Evolutionary conservation across 2,797 vertebrate species (phyloP), one percentile per base, ranked within the genome.

Genomic region (Coendou prehensilis): DNA sequence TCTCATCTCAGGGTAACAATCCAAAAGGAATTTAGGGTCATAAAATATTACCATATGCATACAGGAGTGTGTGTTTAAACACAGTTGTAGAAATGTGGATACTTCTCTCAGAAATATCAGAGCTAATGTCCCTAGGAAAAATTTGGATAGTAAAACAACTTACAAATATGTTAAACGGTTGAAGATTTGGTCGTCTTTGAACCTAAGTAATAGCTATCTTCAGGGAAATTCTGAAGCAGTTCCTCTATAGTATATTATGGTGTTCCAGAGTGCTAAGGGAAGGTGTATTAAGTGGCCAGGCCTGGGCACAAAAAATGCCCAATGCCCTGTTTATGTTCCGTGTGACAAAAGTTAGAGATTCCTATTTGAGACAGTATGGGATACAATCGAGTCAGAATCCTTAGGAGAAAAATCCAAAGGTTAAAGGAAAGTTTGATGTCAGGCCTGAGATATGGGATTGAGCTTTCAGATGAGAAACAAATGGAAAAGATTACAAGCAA

Each of bases 41-140:
- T 30, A 30, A 91, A 94, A 56, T 91, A 67, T 86, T 95, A 86
- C 30, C 17, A 54, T 59, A 63, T 64, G 50, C 50, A 18, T 80
- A 50, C n/a, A 13, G 1, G 37, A 50, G 9, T 76, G 8, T 37
- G 2, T 52, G 17, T 91, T 83, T 91, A 78, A n/a, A 78, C 26
- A 71, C 6, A 45, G 14, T 15, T 5, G 20, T 28, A 45, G 18
- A 85, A 84, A 79, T 89, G 45, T 45, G 26, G 7, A 9, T 84
- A 22, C 2, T 64, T 1, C 28, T 45, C 6, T 90, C 15, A 91
- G 64, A 88, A 84, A 78, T n/a, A 71, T 57, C 6, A 80, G 20
- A 14, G 61, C 22, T 45, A 45, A 56, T 47, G 33, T 82, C 0
- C 8, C 26, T 45, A 78, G 20, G 57, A 13, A 91, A 76, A 71